These are phyloP conservation scores for Rapana venosa DNA, from an alignment of 2,888 invertebrate species.

Conservation along the genomic window DNA sequence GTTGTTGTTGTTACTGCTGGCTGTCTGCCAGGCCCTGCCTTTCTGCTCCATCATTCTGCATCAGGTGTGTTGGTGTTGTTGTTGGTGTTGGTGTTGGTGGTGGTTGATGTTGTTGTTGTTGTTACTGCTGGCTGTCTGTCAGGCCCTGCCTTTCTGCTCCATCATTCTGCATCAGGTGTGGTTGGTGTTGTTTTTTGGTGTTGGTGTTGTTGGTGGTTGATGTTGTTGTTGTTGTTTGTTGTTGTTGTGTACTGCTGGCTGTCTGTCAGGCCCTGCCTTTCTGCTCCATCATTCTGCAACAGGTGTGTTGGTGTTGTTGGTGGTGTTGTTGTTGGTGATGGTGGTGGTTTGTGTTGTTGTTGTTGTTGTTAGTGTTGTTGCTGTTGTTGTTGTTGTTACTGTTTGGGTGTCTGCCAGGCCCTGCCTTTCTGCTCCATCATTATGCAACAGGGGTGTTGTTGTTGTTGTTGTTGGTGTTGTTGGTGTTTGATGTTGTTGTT, in stretches of 20 bases:
- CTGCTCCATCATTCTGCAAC: background rate
- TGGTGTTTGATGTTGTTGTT: background rate
- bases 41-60: background rate
- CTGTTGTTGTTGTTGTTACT: background rate
- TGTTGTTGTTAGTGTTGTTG: too few relatives aligned
- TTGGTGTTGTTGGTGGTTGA: too few relatives aligned
- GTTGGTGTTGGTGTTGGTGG: too few relatives aligned
- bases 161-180: constrained; percentile 3
- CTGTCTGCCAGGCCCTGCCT: background rate
- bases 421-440: constrained; percentile 12
- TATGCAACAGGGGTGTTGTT: background rate
- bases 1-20: background rate
- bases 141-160: constrained; percentile 1
- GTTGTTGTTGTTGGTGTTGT: too few relatives aligned
- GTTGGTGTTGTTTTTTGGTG: too few relatives aligned
- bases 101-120: constrained; percentile 13
- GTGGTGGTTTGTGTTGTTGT: too few relatives aligned
- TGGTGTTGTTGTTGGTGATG: too few relatives aligned
- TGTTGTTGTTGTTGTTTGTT: too few relatives aligned
- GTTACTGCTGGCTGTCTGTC: background rate
- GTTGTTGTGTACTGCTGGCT: background rate
- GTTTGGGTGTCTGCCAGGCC: background rate
- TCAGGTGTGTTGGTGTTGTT: background rate
- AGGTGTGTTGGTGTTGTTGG: background rate
- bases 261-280: constrained; percentile 1